Evolutionary conservation across 2,797 vertebrate genomes (phyloP).

Genomic region (Mus minutoides): DNA sequence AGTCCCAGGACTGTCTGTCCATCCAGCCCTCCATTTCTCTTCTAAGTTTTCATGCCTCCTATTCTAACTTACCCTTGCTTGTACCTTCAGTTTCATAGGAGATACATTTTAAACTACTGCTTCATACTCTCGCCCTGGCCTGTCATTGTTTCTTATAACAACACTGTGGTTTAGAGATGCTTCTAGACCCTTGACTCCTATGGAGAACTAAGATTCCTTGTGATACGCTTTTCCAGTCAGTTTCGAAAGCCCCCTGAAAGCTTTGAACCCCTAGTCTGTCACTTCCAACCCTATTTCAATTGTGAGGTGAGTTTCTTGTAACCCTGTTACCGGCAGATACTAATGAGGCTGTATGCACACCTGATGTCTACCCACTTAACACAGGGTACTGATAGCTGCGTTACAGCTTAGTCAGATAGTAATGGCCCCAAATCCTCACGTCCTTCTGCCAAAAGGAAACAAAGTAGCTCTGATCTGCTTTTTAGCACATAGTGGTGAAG

Average conservation of each 20-base stretch:
- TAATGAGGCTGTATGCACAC: background rate
- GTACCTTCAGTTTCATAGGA: background rate
- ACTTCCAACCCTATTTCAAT: conserved; percentile 46
- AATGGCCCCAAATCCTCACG: background rate
- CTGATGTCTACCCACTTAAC: background rate
- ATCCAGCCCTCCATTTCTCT: background rate
- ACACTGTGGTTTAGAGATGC: background rate
- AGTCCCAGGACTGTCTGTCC: background rate
- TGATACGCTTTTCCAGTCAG: background rate
- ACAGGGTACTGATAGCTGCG: background rate
- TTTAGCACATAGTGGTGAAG: conserved; percentile 63
- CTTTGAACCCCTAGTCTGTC: background rate
- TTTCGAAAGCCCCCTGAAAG: background rate
- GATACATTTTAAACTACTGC: background rate
- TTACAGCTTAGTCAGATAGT: background rate
- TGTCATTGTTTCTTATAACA: background rate
- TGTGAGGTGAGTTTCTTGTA: background rate
- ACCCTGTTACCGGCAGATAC: background rate
- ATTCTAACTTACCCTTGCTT: background rate
- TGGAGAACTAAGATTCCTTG: background rate
- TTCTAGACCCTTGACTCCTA: background rate
- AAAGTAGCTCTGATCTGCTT: conserved; percentile 52
- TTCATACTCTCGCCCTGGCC: no score
- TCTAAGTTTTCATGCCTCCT: background rate
- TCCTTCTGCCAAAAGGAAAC: conserved; percentile 24